Evolutionary conservation across 2,797 vertebrate species (phyloP).

Genomic region (Gallinago solitaria): DNA sequence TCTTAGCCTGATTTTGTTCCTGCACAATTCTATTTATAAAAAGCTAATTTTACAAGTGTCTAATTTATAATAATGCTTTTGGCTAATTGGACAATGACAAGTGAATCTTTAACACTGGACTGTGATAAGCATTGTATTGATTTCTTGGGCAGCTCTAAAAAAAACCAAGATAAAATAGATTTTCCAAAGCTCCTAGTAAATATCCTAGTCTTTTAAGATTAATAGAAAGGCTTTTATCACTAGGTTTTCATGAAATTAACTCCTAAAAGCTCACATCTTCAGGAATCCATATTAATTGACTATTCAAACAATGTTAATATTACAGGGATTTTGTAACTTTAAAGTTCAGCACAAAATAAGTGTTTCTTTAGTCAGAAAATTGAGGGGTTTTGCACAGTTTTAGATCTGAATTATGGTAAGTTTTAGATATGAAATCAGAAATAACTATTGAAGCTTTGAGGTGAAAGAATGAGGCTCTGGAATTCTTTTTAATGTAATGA

Average conservation of each 20-base stretch:
- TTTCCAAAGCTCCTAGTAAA: background rate
- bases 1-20: background rate
- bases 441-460: background rate
- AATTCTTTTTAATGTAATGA: background rate
- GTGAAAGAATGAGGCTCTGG: background rate
- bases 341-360: background rate
- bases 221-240: background rate
- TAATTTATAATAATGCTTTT: background rate
- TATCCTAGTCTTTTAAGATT: background rate
- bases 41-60: background rate
- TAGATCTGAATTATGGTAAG: background rate
- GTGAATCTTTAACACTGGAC: background rate
- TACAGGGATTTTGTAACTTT: background rate
- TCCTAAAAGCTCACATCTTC: background rate
- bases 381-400: background rate
- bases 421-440: background rate
- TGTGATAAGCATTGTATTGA: background rate
- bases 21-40: background rate
- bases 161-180: background rate
- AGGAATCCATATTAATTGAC: background rate
- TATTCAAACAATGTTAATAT: background rate
- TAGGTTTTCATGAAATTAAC: background rate
- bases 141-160: background rate
- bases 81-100: background rate
- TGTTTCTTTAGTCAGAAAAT: background rate